phyloP scores from a whole-genome alignment of 2,113 vertebrate genomes.

The Rafetus swinhoei region DNA sequence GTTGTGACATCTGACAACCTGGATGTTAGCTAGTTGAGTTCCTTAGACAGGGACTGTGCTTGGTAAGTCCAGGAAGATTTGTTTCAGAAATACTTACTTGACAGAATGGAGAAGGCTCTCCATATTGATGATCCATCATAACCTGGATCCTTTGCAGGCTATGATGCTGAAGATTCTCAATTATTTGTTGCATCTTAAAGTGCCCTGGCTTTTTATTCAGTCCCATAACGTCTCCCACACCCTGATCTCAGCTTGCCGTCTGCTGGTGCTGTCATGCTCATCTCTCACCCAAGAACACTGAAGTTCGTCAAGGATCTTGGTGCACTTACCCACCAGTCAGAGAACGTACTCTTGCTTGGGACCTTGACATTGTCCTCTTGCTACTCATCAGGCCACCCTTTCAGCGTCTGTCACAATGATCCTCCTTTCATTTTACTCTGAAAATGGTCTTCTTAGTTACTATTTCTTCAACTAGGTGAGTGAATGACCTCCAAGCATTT shows the following conservation, averaged over 20 bases:
- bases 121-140: neutral
- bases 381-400: neutral
- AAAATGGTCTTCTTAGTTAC: neutral
- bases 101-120: neutral
- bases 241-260: neutral
- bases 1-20: neutral
- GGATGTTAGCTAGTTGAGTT: neutral
- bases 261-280: neutral
- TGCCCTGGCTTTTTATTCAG: neutral
- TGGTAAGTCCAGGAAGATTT: neutral
- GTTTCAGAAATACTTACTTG: neutral
- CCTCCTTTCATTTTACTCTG: neutral
- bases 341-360: neutral
- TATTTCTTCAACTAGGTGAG: neutral
- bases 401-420: neutral
- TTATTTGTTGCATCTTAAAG: neutral
- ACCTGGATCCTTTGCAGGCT: neutral
- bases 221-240: neutral
- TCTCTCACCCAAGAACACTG: neutral
- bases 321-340: neutral
- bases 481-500: neutral
- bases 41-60: neutral
- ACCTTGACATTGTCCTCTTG: neutral
- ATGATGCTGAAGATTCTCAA: neutral
- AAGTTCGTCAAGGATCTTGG: neutral